Conservation (phyloP, 1,140 invertebrate species). For the Drosophila rufa region DNA sequence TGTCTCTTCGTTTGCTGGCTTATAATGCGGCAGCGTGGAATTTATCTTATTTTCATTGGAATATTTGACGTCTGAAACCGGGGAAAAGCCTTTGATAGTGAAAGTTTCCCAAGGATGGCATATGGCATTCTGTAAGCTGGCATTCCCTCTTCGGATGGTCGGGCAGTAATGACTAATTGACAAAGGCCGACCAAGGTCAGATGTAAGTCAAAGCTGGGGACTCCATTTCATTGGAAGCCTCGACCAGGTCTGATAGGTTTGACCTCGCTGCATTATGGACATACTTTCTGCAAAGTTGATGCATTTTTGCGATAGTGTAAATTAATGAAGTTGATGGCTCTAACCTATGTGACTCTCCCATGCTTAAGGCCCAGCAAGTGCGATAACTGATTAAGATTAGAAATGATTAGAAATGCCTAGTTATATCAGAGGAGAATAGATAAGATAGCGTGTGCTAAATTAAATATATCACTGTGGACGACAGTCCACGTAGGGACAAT, state of each 20-base stretch:
- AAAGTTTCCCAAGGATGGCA: conserved; percentile 55
- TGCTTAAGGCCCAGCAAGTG: not conserved
- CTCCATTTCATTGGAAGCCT: conserved; percentile 12
- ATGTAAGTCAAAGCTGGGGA: conserved; percentile 4
- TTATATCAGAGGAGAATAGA: conserved; percentile 24
- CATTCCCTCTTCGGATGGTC: not conserved
- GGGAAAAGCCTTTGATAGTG: conserved; percentile 33
- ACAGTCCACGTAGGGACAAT: too few relatives aligned
- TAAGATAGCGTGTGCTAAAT: conserved; percentile 40
- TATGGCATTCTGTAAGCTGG: conserved; percentile 1
- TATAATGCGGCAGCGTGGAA: conserved; percentile 31
- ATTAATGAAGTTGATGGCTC: conserved; percentile 32
- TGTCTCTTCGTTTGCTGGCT: conserved; percentile 34
- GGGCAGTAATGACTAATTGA: conserved; percentile 41
- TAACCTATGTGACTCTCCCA: conserved; percentile 4
- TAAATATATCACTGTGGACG: conserved; percentile 1
- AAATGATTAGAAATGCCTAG: not conserved
- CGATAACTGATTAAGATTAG: conserved; percentile 21
- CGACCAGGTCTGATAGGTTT: conserved; percentile 56
- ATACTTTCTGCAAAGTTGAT: conserved; percentile 36
- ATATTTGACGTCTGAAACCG: conserved; percentile 26
- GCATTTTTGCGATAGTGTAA: conserved; percentile 31
- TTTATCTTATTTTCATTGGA: conserved; percentile 28
- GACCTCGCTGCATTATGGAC: conserved; percentile 36
- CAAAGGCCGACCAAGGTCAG: conserved; percentile 25